These are phyloP conservation scores for Lucinisca nassula DNA, from an alignment of 2,888 invertebrate species.

Conservation along the genomic window DNA sequence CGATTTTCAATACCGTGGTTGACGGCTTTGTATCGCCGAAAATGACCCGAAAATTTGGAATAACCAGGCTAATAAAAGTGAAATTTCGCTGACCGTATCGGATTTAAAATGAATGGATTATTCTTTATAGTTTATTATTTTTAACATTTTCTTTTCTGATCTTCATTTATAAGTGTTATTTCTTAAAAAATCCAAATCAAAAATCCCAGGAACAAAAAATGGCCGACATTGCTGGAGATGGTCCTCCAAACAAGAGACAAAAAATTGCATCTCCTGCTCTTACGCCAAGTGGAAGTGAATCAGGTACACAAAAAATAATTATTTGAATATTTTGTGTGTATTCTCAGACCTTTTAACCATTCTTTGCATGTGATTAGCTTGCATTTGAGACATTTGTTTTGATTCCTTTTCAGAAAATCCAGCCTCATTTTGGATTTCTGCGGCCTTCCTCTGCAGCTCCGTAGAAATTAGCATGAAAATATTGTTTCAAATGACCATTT, in stretches of 20 bases:
- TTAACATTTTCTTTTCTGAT: not conserved
- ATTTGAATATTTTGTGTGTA: not conserved
- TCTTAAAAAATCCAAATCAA: slow-evolving; percentile 55
- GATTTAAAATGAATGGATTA: not conserved
- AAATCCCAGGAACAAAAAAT: slow-evolving; percentile 58
- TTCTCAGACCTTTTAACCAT: not conserved
- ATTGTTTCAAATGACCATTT: not conserved
- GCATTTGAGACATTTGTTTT: slow-evolving; percentile 44
- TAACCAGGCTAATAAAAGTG: slow-evolving; percentile 36
- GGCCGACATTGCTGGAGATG: slow-evolving; percentile 90
- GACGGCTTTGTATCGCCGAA: slow-evolving; percentile 65
- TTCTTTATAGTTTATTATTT: not conserved
- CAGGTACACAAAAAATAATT: slow-evolving; percentile 68
- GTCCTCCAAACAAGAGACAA: slow-evolving; percentile 99
- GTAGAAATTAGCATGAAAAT: not conserved
- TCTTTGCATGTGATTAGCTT: not conserved
- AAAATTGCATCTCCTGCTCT: slow-evolving; percentile 90
- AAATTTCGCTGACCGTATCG: not conserved
- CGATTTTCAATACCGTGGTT: slow-evolving; percentile 71
- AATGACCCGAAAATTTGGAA: slow-evolving; percentile 62
- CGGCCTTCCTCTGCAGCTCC: not conserved
- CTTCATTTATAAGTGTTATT: not conserved
- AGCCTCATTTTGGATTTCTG: slow-evolving; percentile 62
- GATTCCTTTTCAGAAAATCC: slow-evolving; percentile 46
- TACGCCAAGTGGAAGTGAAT: slow-evolving; percentile 79